phyloP scores from a whole-genome alignment of 2,888 invertebrate genomes.

The Lithophane semibrunnea region DNA sequence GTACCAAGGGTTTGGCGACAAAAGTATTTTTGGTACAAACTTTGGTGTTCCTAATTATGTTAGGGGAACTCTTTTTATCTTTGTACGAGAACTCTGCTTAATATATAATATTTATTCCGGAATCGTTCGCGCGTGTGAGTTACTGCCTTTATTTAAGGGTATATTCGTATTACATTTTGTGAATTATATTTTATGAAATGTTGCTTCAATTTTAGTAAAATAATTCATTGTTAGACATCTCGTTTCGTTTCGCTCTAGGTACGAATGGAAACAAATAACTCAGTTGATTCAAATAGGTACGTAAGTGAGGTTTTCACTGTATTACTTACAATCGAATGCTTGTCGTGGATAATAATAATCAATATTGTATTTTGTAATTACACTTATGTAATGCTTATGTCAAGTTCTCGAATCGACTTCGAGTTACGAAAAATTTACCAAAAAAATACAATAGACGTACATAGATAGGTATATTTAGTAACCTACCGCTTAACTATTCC shows the following conservation, averaged over 20 bases:
- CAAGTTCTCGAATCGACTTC: not conserved
- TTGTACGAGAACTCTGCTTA: conserved; percentile 30
- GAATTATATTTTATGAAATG: not conserved
- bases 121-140: conserved; percentile 35
- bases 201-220: conserved; percentile 1
- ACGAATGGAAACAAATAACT: not conserved
- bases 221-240: not conserved
- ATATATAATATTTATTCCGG: conserved; percentile 45
- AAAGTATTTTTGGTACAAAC: conserved; percentile 49
- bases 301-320: not conserved
- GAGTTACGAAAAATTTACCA: too few species aligned
- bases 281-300: not conserved
- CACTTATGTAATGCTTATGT: too few species aligned
- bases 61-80: conserved; percentile 54
- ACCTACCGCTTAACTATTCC: too few species aligned
- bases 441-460: too few species aligned
- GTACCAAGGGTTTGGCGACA: conserved; percentile 40
- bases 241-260: not conserved
- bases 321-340: not conserved
- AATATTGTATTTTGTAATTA: not conserved
- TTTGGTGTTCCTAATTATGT: conserved; percentile 54
- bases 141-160: conserved; percentile 28
- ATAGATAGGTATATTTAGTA: too few species aligned
- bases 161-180: conserved; percentile 11
- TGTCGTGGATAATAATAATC: not conserved